These are phyloP conservation scores for Elephantulus edwardii DNA, from an alignment of 2,113 vertebrate species.

Conservation along the genomic window DNA sequence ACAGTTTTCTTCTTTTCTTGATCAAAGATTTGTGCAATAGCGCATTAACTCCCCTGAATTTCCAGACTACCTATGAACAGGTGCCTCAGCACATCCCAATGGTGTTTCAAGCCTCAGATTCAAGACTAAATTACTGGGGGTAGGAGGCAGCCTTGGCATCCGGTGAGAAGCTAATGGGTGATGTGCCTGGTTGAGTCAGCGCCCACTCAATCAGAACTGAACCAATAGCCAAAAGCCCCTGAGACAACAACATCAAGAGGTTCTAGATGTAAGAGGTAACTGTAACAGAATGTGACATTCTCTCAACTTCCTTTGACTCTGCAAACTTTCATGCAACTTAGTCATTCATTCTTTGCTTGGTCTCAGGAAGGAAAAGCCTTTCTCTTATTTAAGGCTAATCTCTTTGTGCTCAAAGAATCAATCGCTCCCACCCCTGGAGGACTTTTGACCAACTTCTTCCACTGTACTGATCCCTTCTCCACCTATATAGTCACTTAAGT, in stretches of 20 bases:
- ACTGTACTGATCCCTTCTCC: not conserved
- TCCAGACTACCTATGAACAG: not conserved
- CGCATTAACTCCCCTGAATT: not conserved
- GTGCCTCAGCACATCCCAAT: too few species aligned
- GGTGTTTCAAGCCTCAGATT: not conserved
- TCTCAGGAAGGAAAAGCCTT: not conserved
- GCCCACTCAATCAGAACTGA: not conserved
- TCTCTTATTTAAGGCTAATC: not conserved
- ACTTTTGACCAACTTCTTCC: not conserved
- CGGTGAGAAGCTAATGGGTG: not conserved
- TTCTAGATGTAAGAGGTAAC: not conserved
- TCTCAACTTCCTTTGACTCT: not conserved
- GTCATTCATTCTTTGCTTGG: not conserved
- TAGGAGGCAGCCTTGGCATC: not conserved
- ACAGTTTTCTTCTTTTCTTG: not conserved
- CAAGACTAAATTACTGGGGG: not conserved
- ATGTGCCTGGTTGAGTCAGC: not conserved
- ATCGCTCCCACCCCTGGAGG: not conserved
- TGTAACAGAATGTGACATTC: not conserved
- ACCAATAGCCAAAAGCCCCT: slow-evolving; percentile 3
- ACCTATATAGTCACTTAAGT: not conserved
- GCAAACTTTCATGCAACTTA: slow-evolving; percentile 1
- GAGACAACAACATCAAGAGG: not conserved
- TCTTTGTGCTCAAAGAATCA: not conserved
- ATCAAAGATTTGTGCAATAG: not conserved